Evolutionary conservation across 92 coral and sea anemone species (phyloP).

Genomic region (Blastomussa wellsi): DNA sequence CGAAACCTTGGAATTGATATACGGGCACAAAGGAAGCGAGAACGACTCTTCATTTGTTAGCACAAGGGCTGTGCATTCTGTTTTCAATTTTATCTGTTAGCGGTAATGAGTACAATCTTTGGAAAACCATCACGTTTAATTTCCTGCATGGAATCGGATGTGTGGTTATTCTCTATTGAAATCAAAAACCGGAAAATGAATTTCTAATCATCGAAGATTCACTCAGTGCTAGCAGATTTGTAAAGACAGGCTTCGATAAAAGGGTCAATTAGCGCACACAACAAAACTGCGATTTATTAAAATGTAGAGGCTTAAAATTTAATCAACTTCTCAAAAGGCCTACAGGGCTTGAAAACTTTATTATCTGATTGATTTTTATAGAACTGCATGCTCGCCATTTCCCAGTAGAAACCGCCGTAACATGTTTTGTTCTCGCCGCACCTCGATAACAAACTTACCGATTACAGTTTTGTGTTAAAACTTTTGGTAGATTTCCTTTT

Average conservation of each 20-base stretch:
- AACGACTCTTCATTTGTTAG: neutral
- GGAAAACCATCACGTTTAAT: constrained; percentile 42
- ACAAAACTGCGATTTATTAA: constrained; percentile 13
- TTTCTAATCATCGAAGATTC: constrained; percentile 16
- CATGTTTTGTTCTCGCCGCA: neutral
- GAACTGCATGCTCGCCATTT: neutral
- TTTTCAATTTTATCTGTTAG: constrained; percentile 6
- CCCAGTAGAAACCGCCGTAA: neutral
- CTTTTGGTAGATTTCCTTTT: neutral
- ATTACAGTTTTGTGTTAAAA: neutral
- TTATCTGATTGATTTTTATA: neutral
- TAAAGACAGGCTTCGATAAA: neutral
- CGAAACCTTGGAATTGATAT: neutral
- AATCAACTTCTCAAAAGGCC: constrained; percentile 12
- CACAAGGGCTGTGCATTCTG: neutral
- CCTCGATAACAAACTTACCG: neutral
- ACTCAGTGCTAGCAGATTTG: neutral
- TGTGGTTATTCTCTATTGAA: constrained; percentile 28
- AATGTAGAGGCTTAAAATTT: neutral
- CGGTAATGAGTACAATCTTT: constrained; percentile 29
- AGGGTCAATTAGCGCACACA: constrained; percentile 26
- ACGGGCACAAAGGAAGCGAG: neutral
- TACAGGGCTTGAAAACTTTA: neutral
- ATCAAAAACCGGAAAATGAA: neutral
- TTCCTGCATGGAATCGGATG: constrained; percentile 54